These are phyloP conservation scores for Dasyprocta punctata DNA, from an alignment of 2,113 vertebrate species.

Conservation along the genomic window DNA sequence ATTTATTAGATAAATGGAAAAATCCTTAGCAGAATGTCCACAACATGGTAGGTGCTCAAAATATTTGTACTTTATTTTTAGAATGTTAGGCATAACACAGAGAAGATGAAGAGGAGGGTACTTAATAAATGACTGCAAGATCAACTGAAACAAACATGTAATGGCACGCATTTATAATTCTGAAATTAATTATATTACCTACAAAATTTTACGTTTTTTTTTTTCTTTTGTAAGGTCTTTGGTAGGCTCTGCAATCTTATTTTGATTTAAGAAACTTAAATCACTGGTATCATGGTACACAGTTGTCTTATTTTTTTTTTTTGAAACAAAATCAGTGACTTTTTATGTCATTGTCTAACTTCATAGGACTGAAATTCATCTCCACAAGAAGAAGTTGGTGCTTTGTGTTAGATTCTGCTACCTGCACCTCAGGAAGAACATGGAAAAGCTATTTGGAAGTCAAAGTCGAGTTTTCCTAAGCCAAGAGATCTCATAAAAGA, in stretches of 20 bases:
- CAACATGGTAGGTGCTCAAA: background rate
- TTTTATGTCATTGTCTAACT: background rate
- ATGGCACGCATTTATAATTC: background rate
- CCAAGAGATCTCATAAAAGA: background rate
- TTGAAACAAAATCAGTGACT: too few relatives aligned
- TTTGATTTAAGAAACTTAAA: slow-evolving; percentile 24
- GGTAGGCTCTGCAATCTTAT: background rate
- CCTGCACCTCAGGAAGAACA: background rate
- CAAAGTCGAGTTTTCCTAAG: background rate
- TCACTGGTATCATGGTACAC: background rate
- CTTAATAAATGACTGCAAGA: background rate
- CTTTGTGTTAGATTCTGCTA: background rate
- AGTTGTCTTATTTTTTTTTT: too few relatives aligned
- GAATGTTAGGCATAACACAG: background rate
- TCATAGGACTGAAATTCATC: background rate
- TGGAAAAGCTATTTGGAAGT: background rate
- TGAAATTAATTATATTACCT: background rate
- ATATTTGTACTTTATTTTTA: background rate
- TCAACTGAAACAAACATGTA: background rate
- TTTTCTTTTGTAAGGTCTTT: background rate
- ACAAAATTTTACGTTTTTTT: background rate
- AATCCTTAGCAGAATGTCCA: background rate
- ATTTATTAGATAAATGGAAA: background rate
- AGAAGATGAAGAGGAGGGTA: background rate
- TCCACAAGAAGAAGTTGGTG: background rate